phyloP scores from a whole-genome alignment of 2,797 vertebrate species.

The Spinibarbus caldwelli region DNA sequence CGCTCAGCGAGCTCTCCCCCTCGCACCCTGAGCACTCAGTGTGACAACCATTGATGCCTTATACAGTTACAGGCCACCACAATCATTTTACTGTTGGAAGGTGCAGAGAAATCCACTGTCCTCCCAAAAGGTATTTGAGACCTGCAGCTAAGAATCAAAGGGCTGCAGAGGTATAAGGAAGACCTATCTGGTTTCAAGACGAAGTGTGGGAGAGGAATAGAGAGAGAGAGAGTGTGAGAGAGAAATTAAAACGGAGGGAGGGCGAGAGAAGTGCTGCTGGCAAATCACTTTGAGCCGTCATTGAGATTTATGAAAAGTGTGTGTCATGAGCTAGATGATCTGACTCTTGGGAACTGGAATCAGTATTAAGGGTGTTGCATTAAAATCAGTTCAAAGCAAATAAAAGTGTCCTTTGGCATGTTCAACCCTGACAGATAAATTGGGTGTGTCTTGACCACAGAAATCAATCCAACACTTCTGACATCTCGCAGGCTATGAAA shows the following conservation, averaged over 20 bases:
- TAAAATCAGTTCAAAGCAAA: slow-evolving; percentile 59
- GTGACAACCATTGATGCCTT: slow-evolving; percentile 69
- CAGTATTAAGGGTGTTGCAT: slow-evolving; percentile 55
- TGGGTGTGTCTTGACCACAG: slow-evolving; percentile 54
- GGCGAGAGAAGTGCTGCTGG: slow-evolving; percentile 56
- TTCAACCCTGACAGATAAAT: slow-evolving; percentile 54
- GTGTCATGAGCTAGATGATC: slow-evolving; percentile 53
- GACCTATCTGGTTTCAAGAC: slow-evolving; percentile 74
- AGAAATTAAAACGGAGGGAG: slow-evolving; percentile 53
- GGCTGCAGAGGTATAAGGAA: slow-evolving; percentile 76
- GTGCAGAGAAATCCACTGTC: slow-evolving; percentile 69
- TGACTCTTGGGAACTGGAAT: slow-evolving; percentile 48
- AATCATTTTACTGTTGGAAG: slow-evolving; percentile 80
- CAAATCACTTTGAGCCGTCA: slow-evolving; percentile 52
- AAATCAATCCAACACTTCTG: slow-evolving; percentile 52
- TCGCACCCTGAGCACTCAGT: slow-evolving; percentile 56
- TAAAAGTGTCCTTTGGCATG: slow-evolving; percentile 59
- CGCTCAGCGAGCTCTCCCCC: slow-evolving; percentile 49
- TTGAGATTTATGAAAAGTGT: slow-evolving; percentile 58
- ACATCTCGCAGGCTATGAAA: slow-evolving; percentile 41
- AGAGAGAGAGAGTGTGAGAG: slow-evolving; percentile 66
- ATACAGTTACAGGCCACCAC: slow-evolving; percentile 76
- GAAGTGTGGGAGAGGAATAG: slow-evolving; percentile 64
- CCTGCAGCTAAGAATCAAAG: slow-evolving; percentile 81
- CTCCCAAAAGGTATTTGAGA: slow-evolving; percentile 78